phyloP scores from a whole-genome alignment of 2,797 vertebrate genomes.

The Allobates femoralis region DNA sequence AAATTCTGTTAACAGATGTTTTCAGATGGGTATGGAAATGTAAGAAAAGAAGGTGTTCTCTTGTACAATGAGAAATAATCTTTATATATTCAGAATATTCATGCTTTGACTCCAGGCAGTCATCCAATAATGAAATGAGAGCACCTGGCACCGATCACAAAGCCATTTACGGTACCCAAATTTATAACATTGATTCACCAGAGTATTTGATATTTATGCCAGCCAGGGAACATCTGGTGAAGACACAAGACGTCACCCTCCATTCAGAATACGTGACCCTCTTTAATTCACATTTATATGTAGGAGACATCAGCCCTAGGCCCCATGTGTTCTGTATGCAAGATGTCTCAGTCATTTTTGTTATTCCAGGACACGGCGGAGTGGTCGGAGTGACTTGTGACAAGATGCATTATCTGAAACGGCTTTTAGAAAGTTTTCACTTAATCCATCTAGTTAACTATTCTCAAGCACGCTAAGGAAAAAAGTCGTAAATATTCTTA shows the following conservation, averaged over 20 bases:
- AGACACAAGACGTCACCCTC: slow-evolving; percentile 45
- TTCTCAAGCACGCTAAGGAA: background rate
- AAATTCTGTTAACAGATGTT: slow-evolving; percentile 55
- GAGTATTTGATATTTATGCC: slow-evolving; percentile 41
- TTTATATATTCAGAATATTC: slow-evolving; percentile 57
- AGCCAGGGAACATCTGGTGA: slow-evolving; percentile 52
- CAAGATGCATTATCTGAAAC: background rate
- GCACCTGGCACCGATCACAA: slow-evolving; percentile 47
- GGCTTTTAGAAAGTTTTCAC: background rate
- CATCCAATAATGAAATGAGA: slow-evolving; percentile 54
- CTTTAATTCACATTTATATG: slow-evolving; percentile 32
- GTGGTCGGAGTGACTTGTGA: background rate
- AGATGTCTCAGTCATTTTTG: background rate
- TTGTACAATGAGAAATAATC: slow-evolving; percentile 26
- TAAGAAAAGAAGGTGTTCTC: slow-evolving; percentile 48
- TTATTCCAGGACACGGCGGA: background rate
- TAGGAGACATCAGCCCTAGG: background rate
- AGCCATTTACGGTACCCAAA: slow-evolving; percentile 56
- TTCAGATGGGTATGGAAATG: slow-evolving; percentile 44
- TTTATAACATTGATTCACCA: slow-evolving; percentile 44
- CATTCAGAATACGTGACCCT: slow-evolving; percentile 20
- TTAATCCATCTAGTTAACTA: background rate
- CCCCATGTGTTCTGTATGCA: slow-evolving; percentile 6
- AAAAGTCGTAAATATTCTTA: background rate
- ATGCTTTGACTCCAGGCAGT: slow-evolving; percentile 56